phyloP scores from a whole-genome alignment of 53 echinoderm and acorn worm species.

The Astropecten irregularis region DNA sequence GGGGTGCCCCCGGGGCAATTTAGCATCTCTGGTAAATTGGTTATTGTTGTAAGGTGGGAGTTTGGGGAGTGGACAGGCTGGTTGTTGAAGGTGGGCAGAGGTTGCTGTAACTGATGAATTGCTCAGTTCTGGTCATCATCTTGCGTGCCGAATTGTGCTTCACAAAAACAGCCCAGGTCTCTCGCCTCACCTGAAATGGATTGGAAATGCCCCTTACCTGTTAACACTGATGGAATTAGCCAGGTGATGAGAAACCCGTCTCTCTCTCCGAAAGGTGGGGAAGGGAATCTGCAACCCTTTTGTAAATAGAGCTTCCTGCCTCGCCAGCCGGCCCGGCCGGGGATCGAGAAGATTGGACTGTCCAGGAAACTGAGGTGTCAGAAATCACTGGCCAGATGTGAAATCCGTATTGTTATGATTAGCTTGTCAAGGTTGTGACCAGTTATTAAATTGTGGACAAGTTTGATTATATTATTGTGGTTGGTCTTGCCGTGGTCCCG shows the following conservation, averaged over 20 bases:
- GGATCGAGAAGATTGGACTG: neutral
- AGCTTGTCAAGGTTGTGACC: no score
- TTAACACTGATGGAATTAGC: constrained; percentile 23
- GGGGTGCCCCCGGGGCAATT: constrained; percentile 17
- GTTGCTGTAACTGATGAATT: neutral
- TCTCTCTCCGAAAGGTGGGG: neutral
- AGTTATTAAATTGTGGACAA: no score
- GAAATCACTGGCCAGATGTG: neutral
- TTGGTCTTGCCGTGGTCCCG: no score
- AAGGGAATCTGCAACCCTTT: no score
- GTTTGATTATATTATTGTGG: no score
- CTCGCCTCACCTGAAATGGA: constrained; percentile 5
- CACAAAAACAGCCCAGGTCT: neutral
- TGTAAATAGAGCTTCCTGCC: no score
- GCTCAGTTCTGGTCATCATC: constrained; percentile 28
- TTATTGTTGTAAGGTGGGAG: neutral
- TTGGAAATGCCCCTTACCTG: neutral
- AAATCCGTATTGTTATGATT: no score
- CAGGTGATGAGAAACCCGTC: neutral
- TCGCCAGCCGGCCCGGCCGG: no score
- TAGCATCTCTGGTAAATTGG: constrained; percentile 26
- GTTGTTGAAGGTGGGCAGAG: no score
- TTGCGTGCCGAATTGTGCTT: constrained; percentile 4
- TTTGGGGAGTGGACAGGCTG: neutral
- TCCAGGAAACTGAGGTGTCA: neutral